These are phyloP conservation scores for Pelochelys cantorii DNA, from an alignment of 2,797 vertebrate genomes.

Conservation along the genomic window DNA sequence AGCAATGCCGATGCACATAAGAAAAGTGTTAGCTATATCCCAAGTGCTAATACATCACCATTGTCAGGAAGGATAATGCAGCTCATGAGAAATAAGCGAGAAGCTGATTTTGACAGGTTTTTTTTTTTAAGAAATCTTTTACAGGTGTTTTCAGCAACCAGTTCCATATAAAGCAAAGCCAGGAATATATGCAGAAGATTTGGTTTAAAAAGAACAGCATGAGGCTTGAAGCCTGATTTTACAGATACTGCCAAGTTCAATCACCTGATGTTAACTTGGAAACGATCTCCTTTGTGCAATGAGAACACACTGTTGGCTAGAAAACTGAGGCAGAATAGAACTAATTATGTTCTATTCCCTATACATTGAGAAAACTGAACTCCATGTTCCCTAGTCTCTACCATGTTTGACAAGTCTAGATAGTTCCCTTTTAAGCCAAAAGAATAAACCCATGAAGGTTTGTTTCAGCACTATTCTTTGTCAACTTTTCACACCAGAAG, in stretches of 20 bases:
- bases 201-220: constrained; percentile 58
- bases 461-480: not conserved
- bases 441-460: not conserved
- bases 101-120: constrained; percentile 10
- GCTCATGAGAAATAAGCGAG: not conserved
- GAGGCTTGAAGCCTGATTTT: constrained; percentile 65
- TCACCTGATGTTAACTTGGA: constrained; percentile 39
- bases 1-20: not conserved
- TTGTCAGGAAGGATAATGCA: not conserved
- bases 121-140: constrained; percentile 15
- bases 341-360: constrained; percentile 18
- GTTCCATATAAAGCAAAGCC: constrained; percentile 21
- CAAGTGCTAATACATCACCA: constrained; percentile 10
- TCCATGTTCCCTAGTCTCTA: not conserved
- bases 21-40: not conserved
- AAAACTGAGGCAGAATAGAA: not conserved
- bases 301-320: constrained; percentile 38
- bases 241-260: constrained; percentile 45
- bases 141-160: constrained; percentile 34
- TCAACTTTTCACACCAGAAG: no score
- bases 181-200: constrained; percentile 42
- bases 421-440: not conserved
- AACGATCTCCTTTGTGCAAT: constrained; percentile 33
- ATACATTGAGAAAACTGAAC: not conserved
- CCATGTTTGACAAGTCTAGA: constrained; percentile 7